phyloP scores from a whole-genome alignment of 2,888 invertebrate species.

The Asteroscopus sphinx region DNA sequence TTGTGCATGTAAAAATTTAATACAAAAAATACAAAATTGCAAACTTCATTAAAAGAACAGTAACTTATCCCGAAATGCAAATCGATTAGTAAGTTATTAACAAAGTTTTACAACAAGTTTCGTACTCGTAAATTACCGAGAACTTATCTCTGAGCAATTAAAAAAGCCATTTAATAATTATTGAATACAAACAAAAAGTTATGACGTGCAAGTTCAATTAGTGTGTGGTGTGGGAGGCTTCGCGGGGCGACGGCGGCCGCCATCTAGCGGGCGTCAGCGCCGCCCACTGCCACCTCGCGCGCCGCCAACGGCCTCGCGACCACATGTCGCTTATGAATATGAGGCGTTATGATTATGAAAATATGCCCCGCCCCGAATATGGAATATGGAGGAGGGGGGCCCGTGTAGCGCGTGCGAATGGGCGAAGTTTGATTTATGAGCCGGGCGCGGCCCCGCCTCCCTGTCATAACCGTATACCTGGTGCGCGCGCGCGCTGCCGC shows the following conservation, averaged over 20 bases:
- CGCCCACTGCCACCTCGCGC: constrained; percentile 78
- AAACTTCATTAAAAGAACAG: constrained; percentile 35
- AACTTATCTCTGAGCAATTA: constrained; percentile 61
- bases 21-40: constrained; percentile 26
- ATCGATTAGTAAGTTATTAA: constrained; percentile 42
- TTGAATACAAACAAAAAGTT: constrained; percentile 81
- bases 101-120: constrained; percentile 47
- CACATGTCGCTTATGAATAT: constrained; percentile 89
- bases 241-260: constrained; percentile 81
- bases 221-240: constrained; percentile 88
- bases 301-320: constrained; percentile 66
- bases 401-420: constrained; percentile 91
- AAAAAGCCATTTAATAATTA: constrained; percentile 64
- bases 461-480: constrained; percentile 92
- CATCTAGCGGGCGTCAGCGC: constrained; percentile 86
- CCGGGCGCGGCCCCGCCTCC: constrained; percentile 91
- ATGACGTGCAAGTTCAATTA: constrained; percentile 86
- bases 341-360: constrained; percentile 90
- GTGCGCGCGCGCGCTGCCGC: constrained; percentile 90
- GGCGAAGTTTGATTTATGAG: constrained; percentile 92
- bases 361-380: constrained; percentile 90
- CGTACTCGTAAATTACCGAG: constrained; percentile 50
- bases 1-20: constrained; percentile 11
- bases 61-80: constrained; percentile 44
- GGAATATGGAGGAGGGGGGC: constrained; percentile 91